These are phyloP conservation scores for Drepana falcataria DNA, from an alignment of 2,888 invertebrate genomes.

Conservation along the genomic window DNA sequence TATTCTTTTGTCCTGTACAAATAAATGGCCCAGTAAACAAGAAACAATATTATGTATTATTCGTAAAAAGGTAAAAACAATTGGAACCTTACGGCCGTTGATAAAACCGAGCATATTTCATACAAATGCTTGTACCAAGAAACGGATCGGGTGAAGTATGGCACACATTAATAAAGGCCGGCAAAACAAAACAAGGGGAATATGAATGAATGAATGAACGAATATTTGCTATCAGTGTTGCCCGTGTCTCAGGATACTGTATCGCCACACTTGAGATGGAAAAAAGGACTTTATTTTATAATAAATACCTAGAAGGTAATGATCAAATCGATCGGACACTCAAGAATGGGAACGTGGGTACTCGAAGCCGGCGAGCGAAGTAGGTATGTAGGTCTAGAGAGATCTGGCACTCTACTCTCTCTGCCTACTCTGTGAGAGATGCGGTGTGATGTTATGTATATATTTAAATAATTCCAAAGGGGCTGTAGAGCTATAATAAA, in stretches of 20 bases:
- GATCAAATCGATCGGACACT: too few species aligned
- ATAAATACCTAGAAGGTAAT: too few species aligned
- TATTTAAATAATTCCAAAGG: too few species aligned
- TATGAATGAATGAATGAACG: conserved; percentile 10
- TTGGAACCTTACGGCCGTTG: background rate
- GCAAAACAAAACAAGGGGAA: conserved; percentile 11
- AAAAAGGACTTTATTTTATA: background rate
- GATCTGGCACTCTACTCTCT: too few species aligned
- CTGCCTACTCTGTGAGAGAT: too few species aligned
- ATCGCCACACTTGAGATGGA: background rate
- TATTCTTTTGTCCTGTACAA: too few species aligned
- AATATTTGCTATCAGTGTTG: conserved; percentile 1
- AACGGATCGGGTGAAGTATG: conserved; percentile 5
- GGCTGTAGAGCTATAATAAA: too few species aligned
- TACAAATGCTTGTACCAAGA: background rate
- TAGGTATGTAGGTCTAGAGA: too few species aligned
- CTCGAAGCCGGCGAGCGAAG: too few species aligned
- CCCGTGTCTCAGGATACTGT: background rate
- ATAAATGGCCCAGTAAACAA: too few species aligned
- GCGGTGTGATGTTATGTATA: too few species aligned
- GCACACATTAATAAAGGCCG: conserved; percentile 13
- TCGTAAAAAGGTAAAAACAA: background rate
- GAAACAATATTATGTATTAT: background rate
- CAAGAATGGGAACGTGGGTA: too few species aligned
- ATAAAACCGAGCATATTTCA: background rate